These are phyloP conservation scores for Corbicula japonica DNA, from an alignment of 2,888 invertebrate genomes.

Conservation along the genomic window DNA sequence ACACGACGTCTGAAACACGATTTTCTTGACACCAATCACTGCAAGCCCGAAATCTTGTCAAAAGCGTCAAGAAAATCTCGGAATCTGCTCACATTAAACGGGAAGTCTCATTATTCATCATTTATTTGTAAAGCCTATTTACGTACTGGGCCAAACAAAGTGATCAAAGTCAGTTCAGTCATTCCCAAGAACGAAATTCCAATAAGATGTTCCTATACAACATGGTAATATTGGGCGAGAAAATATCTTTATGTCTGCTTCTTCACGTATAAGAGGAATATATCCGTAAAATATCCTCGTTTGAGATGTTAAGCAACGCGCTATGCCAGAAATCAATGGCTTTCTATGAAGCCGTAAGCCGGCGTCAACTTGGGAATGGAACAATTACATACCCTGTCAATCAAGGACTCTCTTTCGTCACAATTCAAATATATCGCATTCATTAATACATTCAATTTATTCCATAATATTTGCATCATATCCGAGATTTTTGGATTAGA, in stretches of 20 bases:
- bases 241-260: conserved; percentile 25
- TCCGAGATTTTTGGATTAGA: too few relatives aligned
- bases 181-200: conserved; percentile 16
- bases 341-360: conserved; percentile 38
- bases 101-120: conserved; percentile 19
- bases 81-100: too few relatives aligned
- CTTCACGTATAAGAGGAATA: conserved; percentile 14
- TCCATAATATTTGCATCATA: too few relatives aligned
- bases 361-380: conserved; percentile 39
- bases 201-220: conserved; percentile 16
- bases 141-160: conserved; percentile 13
- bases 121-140: conserved; percentile 22
- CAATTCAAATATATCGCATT: too few relatives aligned
- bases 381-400: conserved; percentile 49
- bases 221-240: conserved; percentile 9
- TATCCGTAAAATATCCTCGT: conserved; percentile 29
- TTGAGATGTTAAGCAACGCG: conserved; percentile 13
- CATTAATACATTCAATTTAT: too few relatives aligned
- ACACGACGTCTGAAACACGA: too few relatives aligned
- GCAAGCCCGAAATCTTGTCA: too few relatives aligned
- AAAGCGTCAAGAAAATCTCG: too few relatives aligned
- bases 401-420: conserved; percentile 27
- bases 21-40: too few relatives aligned
- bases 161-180: conserved; percentile 17
- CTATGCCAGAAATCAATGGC: conserved; percentile 46